Evolutionary conservation across 1,140 invertebrate species (phyloP).

Genomic region (Trypoxylus dichotomus): DNA sequence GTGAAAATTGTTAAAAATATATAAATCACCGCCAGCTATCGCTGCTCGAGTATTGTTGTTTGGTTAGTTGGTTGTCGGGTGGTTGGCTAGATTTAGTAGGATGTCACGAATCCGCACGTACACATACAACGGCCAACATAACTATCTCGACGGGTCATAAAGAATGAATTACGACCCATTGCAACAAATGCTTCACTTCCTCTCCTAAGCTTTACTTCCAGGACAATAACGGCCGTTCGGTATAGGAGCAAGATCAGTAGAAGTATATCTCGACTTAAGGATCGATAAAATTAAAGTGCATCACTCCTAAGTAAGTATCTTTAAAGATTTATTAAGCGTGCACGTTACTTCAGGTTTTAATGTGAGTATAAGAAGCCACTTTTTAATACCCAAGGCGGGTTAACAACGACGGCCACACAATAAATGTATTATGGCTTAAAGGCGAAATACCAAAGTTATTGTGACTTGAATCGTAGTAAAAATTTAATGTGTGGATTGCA

Average conservation of each 20-base stretch:
- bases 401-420: neutral
- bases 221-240: conserved; percentile 10
- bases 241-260: neutral
- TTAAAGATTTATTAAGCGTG: neutral
- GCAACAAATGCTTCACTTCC: conserved; percentile 30
- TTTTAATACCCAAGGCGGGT: neutral
- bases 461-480: neutral
- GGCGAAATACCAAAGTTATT: neutral
- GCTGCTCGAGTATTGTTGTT: conserved; percentile 14
- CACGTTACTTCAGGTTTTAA: neutral
- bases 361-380: neutral
- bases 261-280: neutral
- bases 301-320: neutral
- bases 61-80: conserved; percentile 13
- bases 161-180: conserved; percentile 32
- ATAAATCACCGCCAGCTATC: neutral
- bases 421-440: neutral
- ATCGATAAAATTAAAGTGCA: conserved; percentile 10
- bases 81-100: conserved; percentile 15
- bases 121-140: conserved; percentile 19
- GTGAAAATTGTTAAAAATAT: conserved; percentile 30
- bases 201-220: conserved; percentile 26
- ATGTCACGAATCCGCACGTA: conserved; percentile 1
- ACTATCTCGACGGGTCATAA: conserved; percentile 26
- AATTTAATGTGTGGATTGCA: neutral